Percentiles rank a stretch among this genome's conserved stretches.
Conservation (phyloP, 2,888 invertebrate species). For the Willowsia nigromaculata region DNA sequence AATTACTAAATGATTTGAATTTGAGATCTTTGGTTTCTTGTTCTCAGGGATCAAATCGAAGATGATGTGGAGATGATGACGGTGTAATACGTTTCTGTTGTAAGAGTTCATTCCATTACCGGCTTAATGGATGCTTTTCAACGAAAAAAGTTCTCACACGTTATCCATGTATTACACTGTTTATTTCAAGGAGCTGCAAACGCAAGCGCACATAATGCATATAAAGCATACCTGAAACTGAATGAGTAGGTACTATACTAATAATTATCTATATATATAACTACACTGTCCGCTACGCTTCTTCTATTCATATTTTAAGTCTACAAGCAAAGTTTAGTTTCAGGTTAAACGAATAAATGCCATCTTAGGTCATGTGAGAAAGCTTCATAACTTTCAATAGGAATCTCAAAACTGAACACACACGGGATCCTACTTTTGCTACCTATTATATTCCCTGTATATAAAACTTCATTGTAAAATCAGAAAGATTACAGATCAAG, state of each 20-base stretch:
- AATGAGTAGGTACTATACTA: not conserved
- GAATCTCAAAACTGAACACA: constrained; percentile 19
- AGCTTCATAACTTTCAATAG: not conserved
- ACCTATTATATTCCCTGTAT: not conserved
- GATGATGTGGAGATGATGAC: constrained; percentile 1
- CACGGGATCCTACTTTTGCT: not conserved
- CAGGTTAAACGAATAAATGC: not conserved
- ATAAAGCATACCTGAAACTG: not conserved
- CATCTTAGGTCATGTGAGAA: constrained; percentile 16
- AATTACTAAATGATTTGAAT: constrained; percentile 57
- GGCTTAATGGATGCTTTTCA: not conserved
- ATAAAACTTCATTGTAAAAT: not conserved
- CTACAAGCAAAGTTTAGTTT: not conserved
- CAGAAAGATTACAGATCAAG: not conserved
- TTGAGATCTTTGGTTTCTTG: constrained; percentile 33
- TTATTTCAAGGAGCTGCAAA: not conserved
- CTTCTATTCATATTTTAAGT: not conserved
- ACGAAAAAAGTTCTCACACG: constrained; percentile 40
- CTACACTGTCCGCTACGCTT: not conserved
- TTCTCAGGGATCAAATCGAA: constrained; percentile 52
- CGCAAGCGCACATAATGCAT: not conserved
- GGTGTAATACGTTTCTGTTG: not conserved
- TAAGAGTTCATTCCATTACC: constrained; percentile 14
- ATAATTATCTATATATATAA: not conserved
- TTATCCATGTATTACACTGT: not conserved